Base-by-base conservation (phyloP, 2,888 invertebrate genomes). In the Clusia tigrina region DNA sequence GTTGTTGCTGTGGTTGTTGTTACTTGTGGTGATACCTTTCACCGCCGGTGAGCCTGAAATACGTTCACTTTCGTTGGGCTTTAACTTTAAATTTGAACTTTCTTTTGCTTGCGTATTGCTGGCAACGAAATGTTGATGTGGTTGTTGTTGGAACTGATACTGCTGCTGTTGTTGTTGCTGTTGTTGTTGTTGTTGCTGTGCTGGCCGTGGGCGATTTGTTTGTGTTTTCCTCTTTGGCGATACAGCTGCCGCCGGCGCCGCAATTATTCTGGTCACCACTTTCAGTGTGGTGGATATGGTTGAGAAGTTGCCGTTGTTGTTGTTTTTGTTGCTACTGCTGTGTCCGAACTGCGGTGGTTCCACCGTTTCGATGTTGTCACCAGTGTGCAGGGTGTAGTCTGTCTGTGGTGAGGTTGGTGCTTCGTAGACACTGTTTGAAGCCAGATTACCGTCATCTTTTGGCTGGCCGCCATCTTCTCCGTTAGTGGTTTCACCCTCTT, bases 391-490 rank as follows among this genome's bases (percentile, higher is more conserved):
- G 10, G 67, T 52, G n/a, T n/a, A n/a, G 26, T 66, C 66, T 1
- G 59, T 58, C 9, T 59, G 61, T 10, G 66, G 56, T 38, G 67
- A 55, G 18, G 68, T 69, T 42, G 71, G 63, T 2, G 68, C 66
- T 46, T 79, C 79, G 62, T 77, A 82, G 2, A 82, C 78, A 54
- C 81, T 81, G 59, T 81, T 82, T 18, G 71, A 76, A 22, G 79
- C 79, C 2, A 75, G 60, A 63, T 74, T 74, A n/a, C 69, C 69
- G 2, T 58, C 52, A 20, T 66, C 62, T 22, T 46, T n/a, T n/a
- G n/a, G n/a, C n/a, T n/a, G n/a, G n/a, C n/a, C n/a, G n/a, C n/a
- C 61, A 10, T 56, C 62, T 6, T 54, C 37, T 42, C 56, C 17
- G 22, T 63, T 63, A 38, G 48, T 25, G 24, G 67, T 63, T 10